These are phyloP conservation scores for Trachurus trachurus DNA, from an alignment of 2,797 vertebrate genomes.

Conservation along the genomic window DNA sequence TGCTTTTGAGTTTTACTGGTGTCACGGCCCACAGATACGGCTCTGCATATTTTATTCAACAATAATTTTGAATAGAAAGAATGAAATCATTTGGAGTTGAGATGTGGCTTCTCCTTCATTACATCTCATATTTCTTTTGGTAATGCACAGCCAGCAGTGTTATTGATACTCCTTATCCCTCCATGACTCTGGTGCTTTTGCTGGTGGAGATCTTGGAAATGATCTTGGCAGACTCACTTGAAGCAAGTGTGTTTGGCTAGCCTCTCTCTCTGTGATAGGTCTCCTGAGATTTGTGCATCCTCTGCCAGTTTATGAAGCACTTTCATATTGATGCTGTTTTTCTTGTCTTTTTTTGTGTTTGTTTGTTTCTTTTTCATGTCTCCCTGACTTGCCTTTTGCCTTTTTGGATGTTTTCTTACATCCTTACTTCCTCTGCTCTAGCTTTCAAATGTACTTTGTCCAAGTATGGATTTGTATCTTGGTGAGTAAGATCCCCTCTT, in stretches of 20 bases:
- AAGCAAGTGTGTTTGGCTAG: neutral
- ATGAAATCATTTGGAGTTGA: neutral
- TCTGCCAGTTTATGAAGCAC: constrained; percentile 38
- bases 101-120: neutral
- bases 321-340: constrained; percentile 19
- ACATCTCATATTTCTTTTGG: neutral
- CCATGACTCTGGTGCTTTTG: neutral
- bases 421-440: neutral
- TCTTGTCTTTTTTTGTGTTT: neutral
- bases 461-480: constrained; percentile 19
- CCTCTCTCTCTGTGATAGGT: constrained; percentile 9
- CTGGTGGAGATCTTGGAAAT: constrained; percentile 15
- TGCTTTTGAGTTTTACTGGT: neutral
- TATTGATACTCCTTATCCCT: neutral
- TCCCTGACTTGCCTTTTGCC: neutral
- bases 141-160: neutral
- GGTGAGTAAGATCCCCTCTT: neutral
- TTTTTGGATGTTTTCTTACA: constrained; percentile 10
- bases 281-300: neutral
- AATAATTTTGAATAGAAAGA: neutral
- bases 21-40: neutral
- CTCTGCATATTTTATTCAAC: constrained; percentile 4
- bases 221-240: neutral
- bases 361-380: too few species aligned
- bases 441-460: constrained; percentile 18